phyloP scores from a whole-genome alignment of 2,888 invertebrate species.

The Drosophila mimetica region DNA sequence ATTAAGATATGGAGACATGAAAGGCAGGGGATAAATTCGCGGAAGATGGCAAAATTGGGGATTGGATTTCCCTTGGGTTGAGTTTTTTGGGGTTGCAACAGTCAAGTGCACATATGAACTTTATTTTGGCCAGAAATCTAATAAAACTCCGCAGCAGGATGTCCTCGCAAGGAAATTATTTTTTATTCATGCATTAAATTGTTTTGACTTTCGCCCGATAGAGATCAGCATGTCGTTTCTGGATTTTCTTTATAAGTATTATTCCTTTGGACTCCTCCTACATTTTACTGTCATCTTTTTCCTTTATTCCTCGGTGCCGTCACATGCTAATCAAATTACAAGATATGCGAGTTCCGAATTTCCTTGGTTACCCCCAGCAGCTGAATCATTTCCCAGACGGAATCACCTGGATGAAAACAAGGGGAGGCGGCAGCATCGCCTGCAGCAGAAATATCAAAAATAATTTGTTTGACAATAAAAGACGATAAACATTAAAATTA shows the following conservation, averaged over 20 bases:
- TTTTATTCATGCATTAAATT: constrained; percentile 84
- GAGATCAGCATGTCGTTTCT: constrained; percentile 54
- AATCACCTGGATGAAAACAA: constrained; percentile 50
- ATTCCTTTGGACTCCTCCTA: constrained; percentile 40
- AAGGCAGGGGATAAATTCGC: constrained; percentile 36
- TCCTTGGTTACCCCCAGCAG: constrained; percentile 61
- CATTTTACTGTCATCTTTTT: constrained; percentile 5
- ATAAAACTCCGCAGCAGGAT: constrained; percentile 68
- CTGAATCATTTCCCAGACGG: constrained; percentile 78
- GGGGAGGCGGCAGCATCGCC: constrained; percentile 44
- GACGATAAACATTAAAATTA: constrained; percentile 84
- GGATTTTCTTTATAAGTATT: constrained; percentile 75
- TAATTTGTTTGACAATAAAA: constrained; percentile 84
- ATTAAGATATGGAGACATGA: constrained; percentile 41
- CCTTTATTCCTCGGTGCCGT: constrained; percentile 31
- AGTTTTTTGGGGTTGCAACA: constrained; percentile 38
- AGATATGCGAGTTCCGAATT: constrained; percentile 43
- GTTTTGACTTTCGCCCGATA: constrained; percentile 81
- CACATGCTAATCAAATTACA: constrained; percentile 81
- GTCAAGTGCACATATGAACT: constrained; percentile 48
- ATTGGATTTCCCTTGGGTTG: not conserved
- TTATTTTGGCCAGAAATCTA: constrained; percentile 56
- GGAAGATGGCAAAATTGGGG: constrained; percentile 8
- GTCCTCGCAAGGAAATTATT: constrained; percentile 75
- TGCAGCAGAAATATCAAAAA: constrained; percentile 82